phyloP scores from a whole-genome alignment of 2,888 invertebrate genomes.

The Phengaris arion region DNA sequence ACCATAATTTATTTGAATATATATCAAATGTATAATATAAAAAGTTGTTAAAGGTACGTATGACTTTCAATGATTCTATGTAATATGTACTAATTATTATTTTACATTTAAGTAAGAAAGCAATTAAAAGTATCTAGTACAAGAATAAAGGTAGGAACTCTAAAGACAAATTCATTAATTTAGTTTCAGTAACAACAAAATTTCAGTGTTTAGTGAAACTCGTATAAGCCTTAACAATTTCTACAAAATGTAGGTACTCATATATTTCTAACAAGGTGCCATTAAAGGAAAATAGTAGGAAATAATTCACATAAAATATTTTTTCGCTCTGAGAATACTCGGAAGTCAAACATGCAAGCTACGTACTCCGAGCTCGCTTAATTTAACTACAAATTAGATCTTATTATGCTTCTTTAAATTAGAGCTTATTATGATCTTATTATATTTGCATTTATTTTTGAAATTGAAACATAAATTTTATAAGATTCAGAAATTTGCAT shows the following conservation, averaged over 20 bases:
- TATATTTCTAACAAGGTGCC: neutral
- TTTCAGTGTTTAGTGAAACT: neutral
- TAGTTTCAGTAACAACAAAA: neutral
- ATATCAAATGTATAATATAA: neutral
- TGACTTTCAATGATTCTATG: too few species aligned
- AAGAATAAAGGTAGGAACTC: too few species aligned
- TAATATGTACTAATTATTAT: too few species aligned
- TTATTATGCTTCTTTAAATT: neutral
- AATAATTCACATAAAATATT: constrained; percentile 15
- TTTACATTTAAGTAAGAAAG: too few species aligned
- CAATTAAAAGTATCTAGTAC: too few species aligned
- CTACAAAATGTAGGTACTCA: neutral
- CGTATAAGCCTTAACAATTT: neutral
- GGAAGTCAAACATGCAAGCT: constrained; percentile 3
- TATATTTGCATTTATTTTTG: too few species aligned
- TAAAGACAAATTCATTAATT: too few species aligned
- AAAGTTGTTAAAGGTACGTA: too few species aligned
- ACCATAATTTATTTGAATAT: neutral
- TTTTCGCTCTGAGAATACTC: constrained; percentile 10
- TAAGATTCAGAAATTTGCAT: too few species aligned
- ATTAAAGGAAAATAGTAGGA: constrained; percentile 10
- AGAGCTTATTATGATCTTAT: too few species aligned
- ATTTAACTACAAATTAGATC: neutral
- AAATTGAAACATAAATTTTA: too few species aligned
- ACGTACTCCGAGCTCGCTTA: neutral